phyloP scores from a whole-genome alignment of 2,113 vertebrate genomes.

The Chiloscyllium plagiosum region DNA sequence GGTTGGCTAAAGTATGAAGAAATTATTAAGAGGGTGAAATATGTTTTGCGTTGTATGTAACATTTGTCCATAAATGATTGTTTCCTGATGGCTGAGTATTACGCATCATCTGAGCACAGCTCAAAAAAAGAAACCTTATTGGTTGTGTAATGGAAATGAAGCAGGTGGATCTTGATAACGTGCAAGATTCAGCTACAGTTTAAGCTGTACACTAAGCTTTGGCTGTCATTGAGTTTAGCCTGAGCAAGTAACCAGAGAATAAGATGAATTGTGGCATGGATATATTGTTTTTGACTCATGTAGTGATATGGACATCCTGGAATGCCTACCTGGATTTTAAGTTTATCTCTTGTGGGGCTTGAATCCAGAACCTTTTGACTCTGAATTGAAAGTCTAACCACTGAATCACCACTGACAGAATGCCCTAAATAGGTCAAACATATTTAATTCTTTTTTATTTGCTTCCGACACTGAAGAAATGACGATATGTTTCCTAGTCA shows the following conservation, averaged over 20 bases:
- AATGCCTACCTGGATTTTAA: too few relatives aligned
- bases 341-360: too few relatives aligned
- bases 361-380: too few relatives aligned
- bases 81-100: neutral
- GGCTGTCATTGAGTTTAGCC: neutral
- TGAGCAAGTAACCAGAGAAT: neutral
- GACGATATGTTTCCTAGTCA: too few relatives aligned
- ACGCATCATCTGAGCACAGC: neutral
- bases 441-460: too few relatives aligned
- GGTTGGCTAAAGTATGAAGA: neutral
- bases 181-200: neutral
- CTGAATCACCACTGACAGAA: too few relatives aligned
- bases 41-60: neutral
- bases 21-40: neutral
- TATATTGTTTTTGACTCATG: neutral
- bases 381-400: too few relatives aligned
- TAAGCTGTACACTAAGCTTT: neutral
- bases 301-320: neutral
- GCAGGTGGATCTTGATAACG: neutral
- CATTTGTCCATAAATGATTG: neutral
- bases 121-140: neutral
- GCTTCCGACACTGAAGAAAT: too few relatives aligned
- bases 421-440: too few relatives aligned
- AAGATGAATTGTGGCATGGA: neutral
- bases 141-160: neutral